Percentiles rank a stretch among this genome's conserved stretches.
Evolutionary conservation across 1,140 invertebrate species (phyloP).

Genomic region (Mylabris phalerata): DNA sequence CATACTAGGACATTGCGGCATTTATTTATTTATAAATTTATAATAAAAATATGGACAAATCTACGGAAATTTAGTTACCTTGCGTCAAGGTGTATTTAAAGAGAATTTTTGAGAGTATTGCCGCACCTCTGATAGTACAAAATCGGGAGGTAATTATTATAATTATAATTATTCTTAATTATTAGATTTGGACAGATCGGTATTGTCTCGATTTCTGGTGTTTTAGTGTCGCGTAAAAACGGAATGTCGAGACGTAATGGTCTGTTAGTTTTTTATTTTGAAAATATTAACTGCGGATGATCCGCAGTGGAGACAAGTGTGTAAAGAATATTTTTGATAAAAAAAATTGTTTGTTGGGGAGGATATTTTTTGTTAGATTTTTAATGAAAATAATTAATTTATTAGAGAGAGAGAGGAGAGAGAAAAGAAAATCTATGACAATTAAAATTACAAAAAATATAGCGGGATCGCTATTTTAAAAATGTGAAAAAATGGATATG

Average conservation of each 20-base stretch:
- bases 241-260: too few relatives aligned
- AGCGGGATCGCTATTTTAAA: slow-evolving; percentile 40
- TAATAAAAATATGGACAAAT: too few relatives aligned
- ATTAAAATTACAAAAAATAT: slow-evolving; percentile 27
- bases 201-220: too few relatives aligned
- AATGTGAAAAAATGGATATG: slow-evolving; percentile 45
- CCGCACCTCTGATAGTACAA: slow-evolving; percentile 40
- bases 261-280: too few relatives aligned
- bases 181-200: too few relatives aligned
- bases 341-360: slow-evolving; percentile 46
- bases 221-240: too few relatives aligned
- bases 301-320: slow-evolving; percentile 18
- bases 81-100: slow-evolving; percentile 33
- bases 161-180: too few relatives aligned
- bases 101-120: background rate
- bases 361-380: slow-evolving; percentile 46
- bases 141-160: slow-evolving; percentile 33
- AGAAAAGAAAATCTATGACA: too few relatives aligned
- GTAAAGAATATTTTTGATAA: slow-evolving; percentile 46
- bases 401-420: too few relatives aligned
- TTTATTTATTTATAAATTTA: too few relatives aligned
- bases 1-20: too few relatives aligned
- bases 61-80: slow-evolving; percentile 17
- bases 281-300: too few relatives aligned
- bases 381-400: slow-evolving; percentile 23